Percentiles rank a stretch among this genome's conserved stretches.
Evolutionary conservation across 2,797 vertebrate genomes (phyloP).

Genomic region (Cossypha caffra): DNA sequence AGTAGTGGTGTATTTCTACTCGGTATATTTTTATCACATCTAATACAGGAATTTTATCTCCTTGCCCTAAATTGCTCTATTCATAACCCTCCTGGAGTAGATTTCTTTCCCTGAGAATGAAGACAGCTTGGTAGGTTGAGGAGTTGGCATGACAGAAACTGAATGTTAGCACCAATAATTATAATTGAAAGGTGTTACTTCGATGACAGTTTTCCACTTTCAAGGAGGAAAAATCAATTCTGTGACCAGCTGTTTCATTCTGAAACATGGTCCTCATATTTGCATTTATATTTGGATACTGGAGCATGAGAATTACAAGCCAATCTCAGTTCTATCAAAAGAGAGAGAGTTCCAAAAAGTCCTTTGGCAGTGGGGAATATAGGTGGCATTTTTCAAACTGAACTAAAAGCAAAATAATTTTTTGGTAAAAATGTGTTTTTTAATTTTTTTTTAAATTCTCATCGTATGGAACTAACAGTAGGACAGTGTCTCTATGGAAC

Average conservation of each 20-base stretch:
- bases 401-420: neutral
- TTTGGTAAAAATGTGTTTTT: neutral
- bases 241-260: neutral
- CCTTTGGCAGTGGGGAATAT: neutral
- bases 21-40: neutral
- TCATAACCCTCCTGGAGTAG: neutral
- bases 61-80: neutral
- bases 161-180: conserved; percentile 20
- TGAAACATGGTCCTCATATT: neutral
- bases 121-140: neutral
- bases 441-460: neutral
- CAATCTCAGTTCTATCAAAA: neutral
- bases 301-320: neutral
- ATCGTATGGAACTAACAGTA: neutral
- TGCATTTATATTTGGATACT: neutral
- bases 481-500: neutral
- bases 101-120: neutral
- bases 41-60: neutral
- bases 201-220: neutral
- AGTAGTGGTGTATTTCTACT: neutral
- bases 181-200: conserved; percentile 7
- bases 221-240: neutral
- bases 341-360: neutral
- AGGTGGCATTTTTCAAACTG: neutral
- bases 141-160: neutral